Evolutionary conservation across 2,888 invertebrate species (phyloP), one percentile per base, ranked within the genome.

Genomic region (Sclerodermus sp.): DNA sequence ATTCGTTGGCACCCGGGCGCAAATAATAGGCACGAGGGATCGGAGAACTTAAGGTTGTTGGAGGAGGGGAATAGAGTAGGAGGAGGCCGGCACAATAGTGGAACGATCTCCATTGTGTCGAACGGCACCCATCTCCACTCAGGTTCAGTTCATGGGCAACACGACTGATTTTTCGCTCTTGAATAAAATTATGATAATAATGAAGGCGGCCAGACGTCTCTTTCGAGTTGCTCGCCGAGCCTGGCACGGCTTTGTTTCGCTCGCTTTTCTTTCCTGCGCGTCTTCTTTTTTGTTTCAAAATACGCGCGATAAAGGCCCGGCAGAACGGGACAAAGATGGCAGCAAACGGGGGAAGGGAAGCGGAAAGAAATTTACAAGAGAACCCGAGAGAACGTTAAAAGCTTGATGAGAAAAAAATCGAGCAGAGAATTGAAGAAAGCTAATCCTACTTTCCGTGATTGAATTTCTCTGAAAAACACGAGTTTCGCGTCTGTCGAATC

Each of bases 141-240:
- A 34, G 49, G 44, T 39, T 52, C 49, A 49, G 54, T 62, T 62
- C 60, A 48, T 51, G 59, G 57, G 64, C 66, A 66, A 70, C 63
- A 65, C 66, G 67, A 67, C 68, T 72, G 72, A 73, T 73, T 73
- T 71, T 73, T 70, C 66, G 59, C 58, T 66, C 63, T 66, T 73
- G 73, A 73, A 74, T 74, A 70, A 73, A 73, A 74, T 74, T 73
- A 74, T 71, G 71, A 73, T 73, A 73, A 73, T 74, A 74, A 73
- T 65, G 62, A 65, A 56, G 46, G 53, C 54, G 41, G 47, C 45
- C 47, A 52, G 53, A 49, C 51, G 46, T 49, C 57, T 45, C 45
- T 44, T 17, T 48, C 46, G 47, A 36, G 10, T 37, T 38, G 44
- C 38, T 15, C 14, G 14, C 34, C 43, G 45, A 32, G 40, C 40